Base-by-base conservation (phyloP, 2,888 invertebrate genomes). In the Ochlodes sylvanus region DNA sequence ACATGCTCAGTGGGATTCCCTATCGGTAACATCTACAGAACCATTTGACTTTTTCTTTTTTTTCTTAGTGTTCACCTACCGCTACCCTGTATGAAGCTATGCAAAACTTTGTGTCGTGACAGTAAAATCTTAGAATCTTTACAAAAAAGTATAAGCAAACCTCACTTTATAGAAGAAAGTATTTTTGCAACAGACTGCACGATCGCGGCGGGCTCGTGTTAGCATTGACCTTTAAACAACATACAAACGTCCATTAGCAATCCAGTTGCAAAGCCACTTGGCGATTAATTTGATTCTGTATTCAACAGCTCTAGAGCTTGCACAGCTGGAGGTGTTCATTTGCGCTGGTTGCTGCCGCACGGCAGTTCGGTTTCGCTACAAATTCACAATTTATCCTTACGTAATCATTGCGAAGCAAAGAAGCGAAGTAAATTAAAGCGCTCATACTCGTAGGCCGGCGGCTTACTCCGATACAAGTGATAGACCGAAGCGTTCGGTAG, bases 221-320 rank as follows among this genome's bases (percentile, higher is more conserved):
- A 19, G 17, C 19, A 50, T 0, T 19, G 10, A 19, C 50, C 50
- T 50, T 50, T 50, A 17, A 27, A 15, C 44, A 15, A 15, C 17
- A 47, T n/a, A 47, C 44, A 47, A 17, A 47, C 6, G 44, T 47
- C 44, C 17, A 47, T 47, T 19, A 50, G 50, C 50, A 19, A 50
- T 50, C 19, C 50, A 19, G 19, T 50, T 19, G 50, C 7, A 50
- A 50, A 19, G 19, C 50, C 50, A 50, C 50, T 50, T 50, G 19
- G 19, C 19, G 50, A 50, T 50, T 50, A 50, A 50, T 50, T 19
- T 50, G 19, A 50, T 50, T 50, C 19, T 50, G 50, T 19, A 50
- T 50, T 50, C 50, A 50, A 50, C 19, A 19, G 50, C 19, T 17
- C 19, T 19, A 50, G 50, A 50, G 17, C 50, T 50, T 4, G 50